These are phyloP conservation scores for Antedon mediterranea DNA, from an alignment of 53 echinoderm and acorn worm genomes.

Conservation along the genomic window DNA sequence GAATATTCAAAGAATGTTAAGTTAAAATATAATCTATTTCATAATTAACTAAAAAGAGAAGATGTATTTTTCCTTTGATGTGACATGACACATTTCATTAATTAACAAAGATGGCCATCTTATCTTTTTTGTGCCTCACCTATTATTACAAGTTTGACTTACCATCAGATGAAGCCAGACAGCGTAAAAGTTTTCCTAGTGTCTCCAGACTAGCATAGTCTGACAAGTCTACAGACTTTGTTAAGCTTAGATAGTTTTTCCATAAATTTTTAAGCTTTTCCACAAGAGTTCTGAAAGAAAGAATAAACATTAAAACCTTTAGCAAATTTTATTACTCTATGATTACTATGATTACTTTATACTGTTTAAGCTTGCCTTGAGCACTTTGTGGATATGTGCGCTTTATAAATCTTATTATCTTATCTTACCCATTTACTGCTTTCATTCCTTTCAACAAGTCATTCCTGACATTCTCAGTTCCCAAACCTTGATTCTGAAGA, in stretches of 20 bases:
- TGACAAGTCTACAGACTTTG: not conserved
- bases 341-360: too few relatives aligned
- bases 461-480: not conserved
- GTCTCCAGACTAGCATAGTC: slow-evolving; percentile 1
- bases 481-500: not conserved
- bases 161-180: not conserved
- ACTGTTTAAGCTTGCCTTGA: too few relatives aligned
- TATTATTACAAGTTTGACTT: not conserved
- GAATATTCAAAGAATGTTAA: too few relatives aligned
- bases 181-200: not conserved
- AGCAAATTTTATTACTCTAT: not conserved
- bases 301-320: not conserved
- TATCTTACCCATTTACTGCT: not conserved
- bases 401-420: too few relatives aligned
- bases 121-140: too few relatives aligned
- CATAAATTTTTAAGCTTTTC: not conserved
- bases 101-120: too few relatives aligned
- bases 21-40: too few relatives aligned
- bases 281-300: not conserved
- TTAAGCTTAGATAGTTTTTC: slow-evolving; percentile 1
- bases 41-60: too few relatives aligned
- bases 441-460: not conserved
- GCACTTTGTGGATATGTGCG: too few relatives aligned
- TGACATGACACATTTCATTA: too few relatives aligned
- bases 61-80: too few relatives aligned